Percentiles rank a stretch among this genome's conserved stretches.
These are phyloP conservation scores for Spisula subtruncata DNA, from an alignment of 2,888 invertebrate genomes.

Conservation along the genomic window DNA sequence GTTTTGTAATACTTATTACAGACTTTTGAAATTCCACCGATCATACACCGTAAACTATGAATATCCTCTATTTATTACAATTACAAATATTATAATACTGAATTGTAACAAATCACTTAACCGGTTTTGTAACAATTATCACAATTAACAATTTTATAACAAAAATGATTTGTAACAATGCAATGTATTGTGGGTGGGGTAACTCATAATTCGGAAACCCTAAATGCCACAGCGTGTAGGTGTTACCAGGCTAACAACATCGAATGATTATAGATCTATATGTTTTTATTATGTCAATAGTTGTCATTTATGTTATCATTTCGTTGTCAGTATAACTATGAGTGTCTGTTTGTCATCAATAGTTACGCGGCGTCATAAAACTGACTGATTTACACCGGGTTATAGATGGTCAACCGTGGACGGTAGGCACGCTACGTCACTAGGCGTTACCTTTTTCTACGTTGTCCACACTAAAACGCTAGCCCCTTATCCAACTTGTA, in stretches of 20 bases:
- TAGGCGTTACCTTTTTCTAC: not conserved
- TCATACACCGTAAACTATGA: too few species aligned
- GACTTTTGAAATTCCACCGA: too few species aligned
- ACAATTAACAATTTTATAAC: too few species aligned
- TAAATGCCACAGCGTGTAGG: not conserved
- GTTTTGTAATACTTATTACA: too few species aligned
- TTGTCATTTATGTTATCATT: not conserved
- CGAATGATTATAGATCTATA: not conserved
- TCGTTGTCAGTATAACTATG: not conserved
- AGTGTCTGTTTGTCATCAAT: slow-evolving; percentile 16
- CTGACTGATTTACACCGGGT: not conserved
- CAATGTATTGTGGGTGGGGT: too few species aligned
- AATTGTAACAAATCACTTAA: too few species aligned
- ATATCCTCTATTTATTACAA: too few species aligned
- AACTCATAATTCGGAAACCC: too few species aligned
- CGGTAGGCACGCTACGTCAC: not conserved
- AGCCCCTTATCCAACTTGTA: not conserved
- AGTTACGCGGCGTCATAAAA: not conserved
- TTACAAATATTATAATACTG: too few species aligned
- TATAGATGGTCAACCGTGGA: not conserved
- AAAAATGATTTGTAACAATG: too few species aligned
- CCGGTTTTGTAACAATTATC: too few species aligned
- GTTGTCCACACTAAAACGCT: not conserved
- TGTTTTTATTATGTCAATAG: slow-evolving; percentile 16
- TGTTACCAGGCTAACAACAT: not conserved